These are phyloP conservation scores for Drosophila macrospina DNA, from an alignment of 2,888 invertebrate species.

Conservation along the genomic window DNA sequence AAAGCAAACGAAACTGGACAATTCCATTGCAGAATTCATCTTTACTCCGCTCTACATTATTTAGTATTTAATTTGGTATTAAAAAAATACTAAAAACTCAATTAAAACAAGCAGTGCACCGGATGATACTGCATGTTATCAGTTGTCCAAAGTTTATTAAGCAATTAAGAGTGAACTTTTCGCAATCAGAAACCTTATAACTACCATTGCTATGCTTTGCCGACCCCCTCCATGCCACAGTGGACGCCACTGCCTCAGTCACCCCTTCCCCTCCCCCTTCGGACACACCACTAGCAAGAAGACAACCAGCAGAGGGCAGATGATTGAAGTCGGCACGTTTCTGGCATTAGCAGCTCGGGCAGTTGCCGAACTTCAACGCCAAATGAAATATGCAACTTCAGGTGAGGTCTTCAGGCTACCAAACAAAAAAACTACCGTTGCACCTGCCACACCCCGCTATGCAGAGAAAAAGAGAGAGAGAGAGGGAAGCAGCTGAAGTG, in stretches of 20 bases:
- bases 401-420: constrained; percentile 63
- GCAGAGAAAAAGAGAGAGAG: not conserved
- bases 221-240: not conserved
- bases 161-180: constrained; percentile 20
- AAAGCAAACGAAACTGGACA: not conserved
- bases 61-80: not conserved
- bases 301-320: not conserved
- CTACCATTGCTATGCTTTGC: not conserved
- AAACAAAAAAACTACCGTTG: constrained; percentile 46
- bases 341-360: constrained; percentile 67
- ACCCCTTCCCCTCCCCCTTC: not conserved
- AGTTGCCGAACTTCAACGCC: constrained; percentile 58
- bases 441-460: constrained; percentile 49
- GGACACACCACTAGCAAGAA: too few species aligned
- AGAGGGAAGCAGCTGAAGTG: not conserved
- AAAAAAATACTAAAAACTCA: not conserved
- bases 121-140: constrained; percentile 2
- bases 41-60: not conserved
- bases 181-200: constrained; percentile 1
- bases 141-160: constrained; percentile 10
- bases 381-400: constrained; percentile 66
- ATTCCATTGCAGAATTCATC: not conserved
- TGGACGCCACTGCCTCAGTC: constrained; percentile 1
- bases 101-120: not conserved
- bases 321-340: constrained; percentile 67